A percentile compares a stretch with the other conserved stretches of the same genome.
These are phyloP conservation scores for Subacronicta megacephala DNA, from an alignment of 2,888 invertebrate genomes.

Conservation along the genomic window DNA sequence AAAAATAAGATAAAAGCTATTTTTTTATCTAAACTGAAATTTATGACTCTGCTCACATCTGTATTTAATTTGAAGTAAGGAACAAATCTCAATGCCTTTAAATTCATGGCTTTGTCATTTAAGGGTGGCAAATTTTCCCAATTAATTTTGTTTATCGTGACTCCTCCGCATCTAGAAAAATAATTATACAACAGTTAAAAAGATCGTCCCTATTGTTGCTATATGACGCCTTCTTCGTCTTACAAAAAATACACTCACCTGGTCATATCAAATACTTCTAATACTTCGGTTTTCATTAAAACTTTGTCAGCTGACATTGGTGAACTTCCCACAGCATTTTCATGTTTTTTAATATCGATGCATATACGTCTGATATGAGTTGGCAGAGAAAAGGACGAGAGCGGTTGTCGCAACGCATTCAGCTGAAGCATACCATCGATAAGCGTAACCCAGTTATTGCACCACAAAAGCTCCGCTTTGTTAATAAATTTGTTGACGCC, in stretches of 20 bases:
- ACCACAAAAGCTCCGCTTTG: conserved; percentile 87
- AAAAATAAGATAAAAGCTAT: too few relatives aligned
- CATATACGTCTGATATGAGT: conserved; percentile 69
- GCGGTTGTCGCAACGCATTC: conserved; percentile 89
- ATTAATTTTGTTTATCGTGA: conserved; percentile 55
- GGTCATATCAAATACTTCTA: conserved; percentile 37
- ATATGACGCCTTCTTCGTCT: too few relatives aligned
- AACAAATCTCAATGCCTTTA: conserved; percentile 50
- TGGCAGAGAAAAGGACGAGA: conserved; percentile 90
- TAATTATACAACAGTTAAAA: not conserved
- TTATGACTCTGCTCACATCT: conserved; percentile 52
- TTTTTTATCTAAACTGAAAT: not conserved
- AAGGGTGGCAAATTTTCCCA: conserved; percentile 45
- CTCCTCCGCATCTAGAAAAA: conserved; percentile 67
- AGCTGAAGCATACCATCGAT: conserved; percentile 95
- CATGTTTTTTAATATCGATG: conserved; percentile 55
- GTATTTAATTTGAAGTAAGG: conserved; percentile 35
- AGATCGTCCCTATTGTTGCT: too few relatives aligned
- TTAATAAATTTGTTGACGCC: conserved; percentile 52
- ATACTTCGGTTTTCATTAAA: conserved; percentile 44
- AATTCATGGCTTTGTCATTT: conserved; percentile 22
- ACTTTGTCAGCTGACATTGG: conserved; percentile 12
- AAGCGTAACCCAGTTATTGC: conserved; percentile 94
- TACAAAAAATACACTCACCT: conserved; percentile 54
- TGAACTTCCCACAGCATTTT: conserved; percentile 1